Evolutionary conservation across 2,888 invertebrate species (phyloP).

Genomic region (Seira ritae): DNA sequence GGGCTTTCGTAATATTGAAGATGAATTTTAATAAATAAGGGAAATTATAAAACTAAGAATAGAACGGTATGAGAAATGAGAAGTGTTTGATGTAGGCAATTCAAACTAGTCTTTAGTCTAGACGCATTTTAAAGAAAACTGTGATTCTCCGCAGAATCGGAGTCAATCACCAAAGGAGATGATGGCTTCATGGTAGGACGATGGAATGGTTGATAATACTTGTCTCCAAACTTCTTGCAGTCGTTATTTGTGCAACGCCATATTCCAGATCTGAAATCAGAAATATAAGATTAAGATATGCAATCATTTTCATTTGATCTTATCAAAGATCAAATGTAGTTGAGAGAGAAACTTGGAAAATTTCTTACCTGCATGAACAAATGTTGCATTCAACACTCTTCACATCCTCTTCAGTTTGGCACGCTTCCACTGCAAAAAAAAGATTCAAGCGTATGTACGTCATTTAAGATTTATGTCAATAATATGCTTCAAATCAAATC

Average conservation of each 20-base stretch:
- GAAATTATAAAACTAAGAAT: too few species aligned
- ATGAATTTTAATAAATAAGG: too few species aligned
- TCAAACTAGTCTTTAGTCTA: too few species aligned
- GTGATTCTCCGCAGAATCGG: conserved; percentile 51
- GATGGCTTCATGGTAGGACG: conserved; percentile 9
- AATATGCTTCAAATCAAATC: too few species aligned
- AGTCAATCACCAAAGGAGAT: conserved; percentile 38
- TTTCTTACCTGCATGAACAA: conserved; percentile 65
- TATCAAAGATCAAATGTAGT: too few species aligned
- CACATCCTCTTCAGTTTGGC: conserved; percentile 70
- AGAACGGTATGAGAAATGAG: too few species aligned
- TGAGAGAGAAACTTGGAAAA: conserved; percentile 12
- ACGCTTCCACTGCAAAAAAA: conserved; percentile 63
- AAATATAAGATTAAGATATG: too few species aligned
- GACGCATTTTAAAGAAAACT: conserved; percentile 41
- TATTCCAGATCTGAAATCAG: conserved; percentile 56
- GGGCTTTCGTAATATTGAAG: too few species aligned
- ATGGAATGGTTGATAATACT: conserved; percentile 62
- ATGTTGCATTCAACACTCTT: conserved; percentile 72
- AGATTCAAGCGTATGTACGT: background rate
- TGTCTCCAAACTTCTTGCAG: conserved; percentile 69
- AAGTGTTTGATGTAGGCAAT: too few species aligned
- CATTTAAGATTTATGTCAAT: background rate
- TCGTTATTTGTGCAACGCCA: conserved; percentile 71
- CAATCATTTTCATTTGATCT: too few species aligned